Base-by-base conservation (phyloP, 1,140 invertebrate genomes). In the Drosophila persimilis region DNA sequence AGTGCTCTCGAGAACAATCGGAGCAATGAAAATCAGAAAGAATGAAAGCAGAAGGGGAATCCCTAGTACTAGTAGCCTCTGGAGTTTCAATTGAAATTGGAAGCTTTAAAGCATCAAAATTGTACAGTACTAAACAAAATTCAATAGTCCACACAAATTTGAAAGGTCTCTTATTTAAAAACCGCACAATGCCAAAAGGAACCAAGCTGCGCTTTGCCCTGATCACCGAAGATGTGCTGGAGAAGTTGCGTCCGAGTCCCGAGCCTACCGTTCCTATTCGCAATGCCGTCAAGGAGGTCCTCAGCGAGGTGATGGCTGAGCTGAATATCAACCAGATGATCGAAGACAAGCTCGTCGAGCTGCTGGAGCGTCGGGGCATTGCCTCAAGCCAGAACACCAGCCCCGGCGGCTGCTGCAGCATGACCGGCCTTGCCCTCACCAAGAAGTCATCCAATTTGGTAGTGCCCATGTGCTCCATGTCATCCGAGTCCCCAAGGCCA, bases 131-230 rank as follows among this genome's bases (percentile, higher is more conserved):
- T 39, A 39, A 35, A 35, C 8, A 9, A 35, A 35, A 39, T 39
- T 39, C 35, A 11, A 39, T 13, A 13, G 35, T 39, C 11, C 35
- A 39, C 35, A 39, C 3, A 39, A 13, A 13, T 39, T 39, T 39
- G 11, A 1, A 13, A 2, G 11, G 5, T 39, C 11, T 20, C 3
- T 13, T 39, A 13, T 39, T 35, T 3, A 17, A 1, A 13, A 26
- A 5, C 3, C 29, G 41, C 50, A 55, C 6, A 29, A 2, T 77
- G 48, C 46, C 74, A 9, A 65, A 66, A n/a, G 24, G 31, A 3
- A 65, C 77, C 0, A 79, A 77, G 7, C 8, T 73, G 43, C 74
- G 77, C 0, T 77, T 79, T 6, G 77, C 77, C 0, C 24, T 79
- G 8, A 77, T 79, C 29, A 73, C 74, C 8, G 77, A 79, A 24